Conservation (phyloP, 2,113 vertebrate genomes). For the Clarias macrocephalus region DNA sequence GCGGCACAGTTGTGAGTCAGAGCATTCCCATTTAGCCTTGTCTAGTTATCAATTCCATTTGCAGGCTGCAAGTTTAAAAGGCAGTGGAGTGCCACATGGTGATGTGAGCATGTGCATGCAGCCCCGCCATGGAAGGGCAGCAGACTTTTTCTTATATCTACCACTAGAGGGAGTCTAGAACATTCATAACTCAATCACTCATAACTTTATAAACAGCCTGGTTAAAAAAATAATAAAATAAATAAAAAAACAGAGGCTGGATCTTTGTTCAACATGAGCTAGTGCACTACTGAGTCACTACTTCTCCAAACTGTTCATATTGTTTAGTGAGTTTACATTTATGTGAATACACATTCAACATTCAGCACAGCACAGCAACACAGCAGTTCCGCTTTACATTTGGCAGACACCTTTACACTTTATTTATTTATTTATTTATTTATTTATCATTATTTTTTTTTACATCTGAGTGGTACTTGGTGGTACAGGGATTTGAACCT, state of each 20-base stretch:
- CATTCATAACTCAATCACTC: neutral
- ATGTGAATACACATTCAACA: constrained; percentile 26
- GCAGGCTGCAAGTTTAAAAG: neutral
- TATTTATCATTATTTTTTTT: too few species aligned
- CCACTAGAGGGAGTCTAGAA: neutral
- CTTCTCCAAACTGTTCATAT: neutral
- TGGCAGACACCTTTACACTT: too few species aligned
- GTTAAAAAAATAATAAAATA: neutral
- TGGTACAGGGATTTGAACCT: too few species aligned
- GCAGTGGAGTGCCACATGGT: neutral
- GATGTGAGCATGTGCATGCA: neutral
- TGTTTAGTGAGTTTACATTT: neutral
- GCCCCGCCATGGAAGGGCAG: neutral
- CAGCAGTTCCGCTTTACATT: too few species aligned
- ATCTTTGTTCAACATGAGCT: neutral
- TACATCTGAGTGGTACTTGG: too few species aligned
- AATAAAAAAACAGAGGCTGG: neutral
- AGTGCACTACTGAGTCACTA: neutral
- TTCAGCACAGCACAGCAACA: neutral
- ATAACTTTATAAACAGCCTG: neutral
- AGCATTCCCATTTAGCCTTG: neutral
- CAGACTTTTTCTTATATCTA: neutral
- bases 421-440: too few species aligned
- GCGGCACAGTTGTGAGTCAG: neutral
- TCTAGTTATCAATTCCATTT: neutral